These are phyloP conservation scores for Emydoidea blandingii DNA, from an alignment of 2,797 vertebrate species.

Conservation along the genomic window DNA sequence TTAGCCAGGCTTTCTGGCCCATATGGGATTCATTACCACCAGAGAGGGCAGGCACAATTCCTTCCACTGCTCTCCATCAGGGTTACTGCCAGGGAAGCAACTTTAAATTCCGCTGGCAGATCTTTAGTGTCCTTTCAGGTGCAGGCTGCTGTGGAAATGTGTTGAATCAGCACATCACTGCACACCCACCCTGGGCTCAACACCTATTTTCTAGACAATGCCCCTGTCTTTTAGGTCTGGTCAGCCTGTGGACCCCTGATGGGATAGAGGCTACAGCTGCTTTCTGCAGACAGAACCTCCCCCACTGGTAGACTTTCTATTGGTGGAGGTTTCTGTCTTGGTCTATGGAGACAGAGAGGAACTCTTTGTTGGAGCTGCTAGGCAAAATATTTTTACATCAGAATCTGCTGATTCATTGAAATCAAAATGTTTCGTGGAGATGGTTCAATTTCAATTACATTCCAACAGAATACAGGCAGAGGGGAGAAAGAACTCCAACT, in stretches of 20 bases:
- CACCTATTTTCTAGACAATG: not conserved
- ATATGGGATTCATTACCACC: not conserved
- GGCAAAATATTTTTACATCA: not conserved
- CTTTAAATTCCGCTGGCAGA: not conserved
- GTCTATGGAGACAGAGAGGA: not conserved
- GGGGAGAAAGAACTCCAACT: not conserved
- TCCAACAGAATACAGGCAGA: not conserved
- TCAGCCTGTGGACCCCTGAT: not conserved
- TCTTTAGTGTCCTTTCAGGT: not conserved
- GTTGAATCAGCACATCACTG: not conserved
- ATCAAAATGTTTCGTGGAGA: not conserved
- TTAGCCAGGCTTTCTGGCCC: not conserved
- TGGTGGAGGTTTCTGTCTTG: not conserved
- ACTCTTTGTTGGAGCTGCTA: not conserved
- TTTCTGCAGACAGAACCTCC: not conserved
- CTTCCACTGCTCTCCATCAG: fast-evolving
- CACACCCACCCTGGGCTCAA: not conserved
- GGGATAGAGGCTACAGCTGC: not conserved
- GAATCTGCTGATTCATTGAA: not conserved
- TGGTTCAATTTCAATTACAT: not conserved
- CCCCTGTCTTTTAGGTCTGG: not conserved
- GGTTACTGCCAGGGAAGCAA: not conserved
- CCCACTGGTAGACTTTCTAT: not conserved
- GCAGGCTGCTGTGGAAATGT: not conserved
- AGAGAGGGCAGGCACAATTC: not conserved